Percentiles rank a stretch among this genome's conserved stretches.
phyloP scores from a whole-genome alignment of 2,888 invertebrate genomes.

The Galerucella pusilla region DNA sequence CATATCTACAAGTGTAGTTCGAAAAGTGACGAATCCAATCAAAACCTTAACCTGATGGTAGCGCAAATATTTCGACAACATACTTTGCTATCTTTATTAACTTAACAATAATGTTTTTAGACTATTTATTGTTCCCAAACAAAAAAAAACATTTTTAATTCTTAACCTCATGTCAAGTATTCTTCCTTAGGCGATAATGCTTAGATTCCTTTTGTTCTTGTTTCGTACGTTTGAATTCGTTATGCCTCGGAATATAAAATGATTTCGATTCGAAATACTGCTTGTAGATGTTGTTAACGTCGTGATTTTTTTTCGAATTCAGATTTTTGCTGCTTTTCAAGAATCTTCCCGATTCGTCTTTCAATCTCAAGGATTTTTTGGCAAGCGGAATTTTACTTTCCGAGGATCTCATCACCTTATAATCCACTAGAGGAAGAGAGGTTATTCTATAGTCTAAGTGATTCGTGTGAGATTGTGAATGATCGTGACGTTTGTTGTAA shows the following conservation, averaged over 20 bases:
- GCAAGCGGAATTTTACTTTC: constrained; percentile 26
- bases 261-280: constrained; percentile 34
- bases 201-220: constrained; percentile 3
- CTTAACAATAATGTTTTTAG: constrained; percentile 18
- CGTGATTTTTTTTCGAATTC: constrained; percentile 15
- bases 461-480: neutral
- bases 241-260: constrained; percentile 35
- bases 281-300: constrained; percentile 10
- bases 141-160: constrained; percentile 21
- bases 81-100: too few species aligned
- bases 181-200: constrained; percentile 14
- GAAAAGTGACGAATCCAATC: too few species aligned
- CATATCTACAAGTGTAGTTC: too few species aligned
- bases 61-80: too few species aligned
- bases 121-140: constrained; percentile 20
- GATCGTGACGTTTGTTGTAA: neutral
- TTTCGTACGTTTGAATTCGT: constrained; percentile 16
- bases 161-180: constrained; percentile 25
- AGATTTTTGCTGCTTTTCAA: constrained; percentile 37
- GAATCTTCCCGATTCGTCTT: constrained; percentile 20
- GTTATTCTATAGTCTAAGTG: constrained; percentile 32
- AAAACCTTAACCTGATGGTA: too few species aligned
- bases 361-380: constrained; percentile 24
- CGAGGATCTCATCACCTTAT: constrained; percentile 43
- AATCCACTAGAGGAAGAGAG: constrained; percentile 47